A percentile compares a stretch with the other conserved stretches of the same genome.
Evolutionary conservation across 2,113 vertebrate genomes (phyloP).

Genomic region (Callipepla californica): DNA sequence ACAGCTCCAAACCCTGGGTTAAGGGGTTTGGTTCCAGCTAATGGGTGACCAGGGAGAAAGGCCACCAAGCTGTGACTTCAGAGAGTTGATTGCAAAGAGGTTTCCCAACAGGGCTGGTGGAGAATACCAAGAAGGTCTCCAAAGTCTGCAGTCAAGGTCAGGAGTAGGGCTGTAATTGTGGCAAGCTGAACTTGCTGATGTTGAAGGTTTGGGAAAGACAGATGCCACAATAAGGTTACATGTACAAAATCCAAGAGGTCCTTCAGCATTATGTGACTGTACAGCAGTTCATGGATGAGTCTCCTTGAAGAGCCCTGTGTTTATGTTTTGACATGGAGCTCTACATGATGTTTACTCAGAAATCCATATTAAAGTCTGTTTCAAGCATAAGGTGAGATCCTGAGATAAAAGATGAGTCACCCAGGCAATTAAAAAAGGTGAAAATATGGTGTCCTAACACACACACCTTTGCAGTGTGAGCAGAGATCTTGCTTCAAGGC

Average conservation of each 20-base stretch:
- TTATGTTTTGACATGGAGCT: accelerated
- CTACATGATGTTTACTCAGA: not conserved
- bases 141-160: not conserved
- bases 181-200: not conserved
- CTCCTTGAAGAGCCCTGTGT: not conserved
- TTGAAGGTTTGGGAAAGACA: not conserved
- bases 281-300: not conserved
- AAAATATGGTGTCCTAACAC: not conserved
- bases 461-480: accelerated
- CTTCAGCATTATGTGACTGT: not conserved
- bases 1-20: not conserved
- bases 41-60: not conserved
- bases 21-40: not conserved
- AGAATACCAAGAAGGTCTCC: not conserved
- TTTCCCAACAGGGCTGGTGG: not conserved
- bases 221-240: not conserved
- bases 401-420: not conserved
- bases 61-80: accelerated
- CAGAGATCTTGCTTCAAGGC: not conserved
- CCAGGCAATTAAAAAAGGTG: not conserved
- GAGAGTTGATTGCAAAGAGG: not conserved
- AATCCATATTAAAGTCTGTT: not conserved
- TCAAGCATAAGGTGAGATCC: not conserved
- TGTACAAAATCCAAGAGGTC: not conserved
- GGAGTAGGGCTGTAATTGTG: no score